phyloP scores from a whole-genome alignment of 2,888 invertebrate species.

The Napeogenes sylphis region DNA sequence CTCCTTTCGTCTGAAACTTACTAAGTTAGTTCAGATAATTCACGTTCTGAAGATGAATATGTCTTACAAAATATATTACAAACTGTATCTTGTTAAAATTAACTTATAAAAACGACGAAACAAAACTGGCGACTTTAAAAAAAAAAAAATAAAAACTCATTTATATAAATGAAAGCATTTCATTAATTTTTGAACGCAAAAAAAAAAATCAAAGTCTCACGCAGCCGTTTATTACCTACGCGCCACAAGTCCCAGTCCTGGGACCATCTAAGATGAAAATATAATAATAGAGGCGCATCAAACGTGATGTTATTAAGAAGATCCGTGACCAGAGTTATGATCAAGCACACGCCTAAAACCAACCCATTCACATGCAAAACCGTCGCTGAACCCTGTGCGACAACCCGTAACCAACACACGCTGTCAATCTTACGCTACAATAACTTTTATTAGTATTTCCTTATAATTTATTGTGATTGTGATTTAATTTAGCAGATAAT shows the following conservation, averaged over 20 bases:
- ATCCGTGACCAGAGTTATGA: conserved; percentile 68
- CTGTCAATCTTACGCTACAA: conserved; percentile 17
- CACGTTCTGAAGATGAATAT: conserved; percentile 21
- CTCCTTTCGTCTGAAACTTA: conserved; percentile 29
- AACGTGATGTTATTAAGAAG: conserved; percentile 77
- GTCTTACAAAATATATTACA: conserved; percentile 14
- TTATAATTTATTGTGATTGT: too few species aligned
- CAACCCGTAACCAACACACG: conserved; percentile 43
- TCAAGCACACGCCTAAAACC: conserved; percentile 67
- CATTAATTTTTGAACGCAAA: background rate
- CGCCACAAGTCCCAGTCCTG: conserved; percentile 61
- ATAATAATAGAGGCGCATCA: conserved; percentile 78
- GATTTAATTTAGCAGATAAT: too few species aligned
- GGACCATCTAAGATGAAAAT: conserved; percentile 73
- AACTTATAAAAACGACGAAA: background rate
- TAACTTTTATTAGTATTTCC: background rate
- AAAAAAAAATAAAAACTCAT: background rate
- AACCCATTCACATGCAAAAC: conserved; percentile 69
- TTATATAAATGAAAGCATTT: background rate
- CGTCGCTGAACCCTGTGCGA: conserved; percentile 45
- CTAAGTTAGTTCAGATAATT: conserved; percentile 17
- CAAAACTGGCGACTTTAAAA: background rate
- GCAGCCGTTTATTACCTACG: conserved; percentile 44
- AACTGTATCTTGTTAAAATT: background rate
- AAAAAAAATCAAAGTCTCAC: conserved; percentile 47